These are phyloP conservation scores for Pelusios castaneus DNA, from an alignment of 2,113 vertebrate species.

Conservation along the genomic window DNA sequence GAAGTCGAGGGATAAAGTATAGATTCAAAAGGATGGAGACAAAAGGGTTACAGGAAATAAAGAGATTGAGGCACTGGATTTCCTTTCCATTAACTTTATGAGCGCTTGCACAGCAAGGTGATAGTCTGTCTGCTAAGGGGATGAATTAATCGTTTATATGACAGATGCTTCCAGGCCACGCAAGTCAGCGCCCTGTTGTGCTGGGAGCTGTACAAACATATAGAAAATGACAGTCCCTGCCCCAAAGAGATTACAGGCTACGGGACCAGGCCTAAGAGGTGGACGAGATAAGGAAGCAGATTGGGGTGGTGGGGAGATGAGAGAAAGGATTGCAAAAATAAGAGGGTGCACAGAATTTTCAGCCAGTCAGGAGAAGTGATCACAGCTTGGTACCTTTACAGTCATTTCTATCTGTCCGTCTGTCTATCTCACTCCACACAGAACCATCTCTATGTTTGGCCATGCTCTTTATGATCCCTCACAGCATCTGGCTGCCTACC, in stretches of 20 bases:
- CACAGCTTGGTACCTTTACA: not conserved
- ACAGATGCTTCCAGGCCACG: not conserved
- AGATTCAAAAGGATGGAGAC: not conserved
- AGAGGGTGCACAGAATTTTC: not conserved
- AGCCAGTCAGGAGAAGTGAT: not conserved
- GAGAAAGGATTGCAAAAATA: not conserved
- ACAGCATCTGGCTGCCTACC: not conserved
- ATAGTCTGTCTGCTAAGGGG: not conserved
- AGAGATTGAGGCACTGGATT: not conserved
- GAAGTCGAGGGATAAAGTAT: not conserved
- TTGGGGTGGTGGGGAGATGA: not conserved
- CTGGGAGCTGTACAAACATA: not conserved
- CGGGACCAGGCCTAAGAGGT: not conserved
- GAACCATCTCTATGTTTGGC: too few species aligned
- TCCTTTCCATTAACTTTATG: not conserved
- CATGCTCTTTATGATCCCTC: not conserved
- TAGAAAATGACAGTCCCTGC: not conserved
- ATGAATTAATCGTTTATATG: not conserved
- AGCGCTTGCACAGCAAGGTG: rapidly evolving
- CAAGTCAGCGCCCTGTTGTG: not conserved
- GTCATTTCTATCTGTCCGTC: not conserved
- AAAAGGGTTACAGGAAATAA: not conserved
- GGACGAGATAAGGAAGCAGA: not conserved
- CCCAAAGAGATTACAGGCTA: not conserved
- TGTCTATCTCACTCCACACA: too few species aligned